Evolutionary conservation across 2,888 invertebrate genomes (phyloP).

Genomic region (Aphodius sticticus): DNA sequence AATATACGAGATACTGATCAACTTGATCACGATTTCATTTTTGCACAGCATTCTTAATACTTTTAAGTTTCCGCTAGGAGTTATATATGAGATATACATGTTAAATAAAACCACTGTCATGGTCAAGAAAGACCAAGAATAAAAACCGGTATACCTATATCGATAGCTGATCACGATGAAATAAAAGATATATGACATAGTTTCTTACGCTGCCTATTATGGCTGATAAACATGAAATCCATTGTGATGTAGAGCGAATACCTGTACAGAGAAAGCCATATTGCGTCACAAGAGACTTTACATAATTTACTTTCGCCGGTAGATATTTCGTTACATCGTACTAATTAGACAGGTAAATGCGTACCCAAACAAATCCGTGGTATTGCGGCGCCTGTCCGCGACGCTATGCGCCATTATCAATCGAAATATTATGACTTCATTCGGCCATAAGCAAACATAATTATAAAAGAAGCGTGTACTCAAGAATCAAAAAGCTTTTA

Average conservation of each 20-base stretch:
- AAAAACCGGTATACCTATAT: background rate
- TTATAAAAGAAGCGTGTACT: background rate
- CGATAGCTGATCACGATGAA: background rate
- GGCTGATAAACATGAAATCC: background rate
- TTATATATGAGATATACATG: no score
- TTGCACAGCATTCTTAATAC: no score
- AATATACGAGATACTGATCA: no score
- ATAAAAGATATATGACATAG: background rate
- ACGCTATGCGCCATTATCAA: background rate
- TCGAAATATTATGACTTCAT: background rate
- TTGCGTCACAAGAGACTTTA: background rate
- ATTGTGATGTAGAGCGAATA: background rate
- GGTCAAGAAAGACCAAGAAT: background rate
- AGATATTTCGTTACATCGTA: background rate
- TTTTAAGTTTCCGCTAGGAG: no score
- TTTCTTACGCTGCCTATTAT: background rate
- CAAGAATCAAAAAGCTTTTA: background rate
- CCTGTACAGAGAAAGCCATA: background rate
- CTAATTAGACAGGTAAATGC: conserved; percentile 4
- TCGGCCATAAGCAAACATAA: background rate
- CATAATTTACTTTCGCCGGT: background rate
- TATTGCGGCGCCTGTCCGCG: background rate
- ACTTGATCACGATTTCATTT: no score
- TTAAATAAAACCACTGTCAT: background rate
- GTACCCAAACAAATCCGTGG: conserved; percentile 4